phyloP scores from a whole-genome alignment of 2,888 invertebrate genomes.

The Troides aeacus region DNA sequence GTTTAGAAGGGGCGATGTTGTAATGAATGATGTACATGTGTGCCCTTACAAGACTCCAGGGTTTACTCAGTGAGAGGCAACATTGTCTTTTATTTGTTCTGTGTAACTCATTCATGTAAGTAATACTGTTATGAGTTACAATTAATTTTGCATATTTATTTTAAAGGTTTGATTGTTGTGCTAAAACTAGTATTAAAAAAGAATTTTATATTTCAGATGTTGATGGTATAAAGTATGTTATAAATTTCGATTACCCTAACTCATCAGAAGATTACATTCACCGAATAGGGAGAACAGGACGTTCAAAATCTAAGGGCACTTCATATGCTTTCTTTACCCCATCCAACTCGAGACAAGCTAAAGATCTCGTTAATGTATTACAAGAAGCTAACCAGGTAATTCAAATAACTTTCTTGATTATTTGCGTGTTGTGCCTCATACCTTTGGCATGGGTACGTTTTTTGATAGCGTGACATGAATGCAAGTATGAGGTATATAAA shows the following conservation, averaged over 20 bases:
- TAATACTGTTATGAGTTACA: slow-evolving; percentile 72
- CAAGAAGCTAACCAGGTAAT: slow-evolving; percentile 92
- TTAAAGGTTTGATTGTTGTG: neutral
- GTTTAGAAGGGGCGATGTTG: slow-evolving; percentile 64
- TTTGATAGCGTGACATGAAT: slow-evolving; percentile 85
- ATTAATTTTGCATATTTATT: slow-evolving; percentile 36
- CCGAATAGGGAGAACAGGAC: slow-evolving; percentile 95
- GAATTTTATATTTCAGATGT: slow-evolving; percentile 89
- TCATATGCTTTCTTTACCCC: slow-evolving; percentile 97
- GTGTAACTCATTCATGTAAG: slow-evolving; percentile 78
- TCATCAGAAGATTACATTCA: slow-evolving; percentile 98
- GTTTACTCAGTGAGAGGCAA: slow-evolving; percentile 78
- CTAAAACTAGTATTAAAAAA: no score
- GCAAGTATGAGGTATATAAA: slow-evolving; percentile 85
- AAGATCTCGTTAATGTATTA: slow-evolving; percentile 92
- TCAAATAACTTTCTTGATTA: slow-evolving; percentile 4
- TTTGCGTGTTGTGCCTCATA: slow-evolving; percentile 77
- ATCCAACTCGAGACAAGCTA: slow-evolving; percentile 91
- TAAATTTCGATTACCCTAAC: slow-evolving; percentile 97
- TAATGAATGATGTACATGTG: slow-evolving; percentile 40
- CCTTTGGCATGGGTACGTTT: slow-evolving; percentile 88
- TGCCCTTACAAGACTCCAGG: slow-evolving; percentile 75
- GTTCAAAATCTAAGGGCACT: slow-evolving; percentile 92
- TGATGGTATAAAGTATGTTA: slow-evolving; percentile 96
- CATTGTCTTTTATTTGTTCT: slow-evolving; percentile 61